A percentile compares a stretch with the other conserved stretches of the same genome.
These are phyloP conservation scores for Baryphthengus martii DNA, from an alignment of 2,113 vertebrate species.

Conservation along the genomic window DNA sequence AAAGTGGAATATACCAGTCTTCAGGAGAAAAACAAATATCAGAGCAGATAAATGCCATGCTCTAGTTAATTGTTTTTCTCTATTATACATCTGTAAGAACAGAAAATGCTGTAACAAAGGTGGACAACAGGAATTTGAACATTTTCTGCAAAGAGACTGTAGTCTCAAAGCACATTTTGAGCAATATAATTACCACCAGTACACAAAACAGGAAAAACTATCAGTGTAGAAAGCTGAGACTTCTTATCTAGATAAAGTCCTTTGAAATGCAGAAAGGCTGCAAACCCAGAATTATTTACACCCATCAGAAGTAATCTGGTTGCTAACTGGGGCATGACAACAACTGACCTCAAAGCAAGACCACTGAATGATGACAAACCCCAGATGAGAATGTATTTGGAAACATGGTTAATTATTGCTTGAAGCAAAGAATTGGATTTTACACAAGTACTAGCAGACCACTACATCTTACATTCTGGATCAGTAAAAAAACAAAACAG, in stretches of 20 bases:
- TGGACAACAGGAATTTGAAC: neutral
- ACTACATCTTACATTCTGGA: rapidly evolving
- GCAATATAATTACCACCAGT: neutral
- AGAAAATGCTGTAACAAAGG: neutral
- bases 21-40: neutral
- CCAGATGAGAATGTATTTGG: neutral
- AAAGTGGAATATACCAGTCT: neutral
- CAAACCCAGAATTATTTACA: slow-evolving; percentile 36
- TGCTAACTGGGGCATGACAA: slow-evolving; percentile 37
- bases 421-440: slow-evolving; percentile 24
- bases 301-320: slow-evolving; percentile 1
- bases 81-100: neutral
- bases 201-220: neutral
- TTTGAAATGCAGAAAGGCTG: slow-evolving; percentile 30
- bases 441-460: neutral
- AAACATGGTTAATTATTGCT: slow-evolving; percentile 28
- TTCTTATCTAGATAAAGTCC: neutral
- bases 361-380: neutral
- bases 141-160: neutral
- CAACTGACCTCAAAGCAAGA: slow-evolving; percentile 40
- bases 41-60: neutral
- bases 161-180: neutral
- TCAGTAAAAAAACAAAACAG: neutral
- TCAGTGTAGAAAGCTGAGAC: neutral
- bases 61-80: neutral